Evolutionary conservation across 2,888 invertebrate genomes (phyloP).

Genomic region (Andrena praecox): DNA sequence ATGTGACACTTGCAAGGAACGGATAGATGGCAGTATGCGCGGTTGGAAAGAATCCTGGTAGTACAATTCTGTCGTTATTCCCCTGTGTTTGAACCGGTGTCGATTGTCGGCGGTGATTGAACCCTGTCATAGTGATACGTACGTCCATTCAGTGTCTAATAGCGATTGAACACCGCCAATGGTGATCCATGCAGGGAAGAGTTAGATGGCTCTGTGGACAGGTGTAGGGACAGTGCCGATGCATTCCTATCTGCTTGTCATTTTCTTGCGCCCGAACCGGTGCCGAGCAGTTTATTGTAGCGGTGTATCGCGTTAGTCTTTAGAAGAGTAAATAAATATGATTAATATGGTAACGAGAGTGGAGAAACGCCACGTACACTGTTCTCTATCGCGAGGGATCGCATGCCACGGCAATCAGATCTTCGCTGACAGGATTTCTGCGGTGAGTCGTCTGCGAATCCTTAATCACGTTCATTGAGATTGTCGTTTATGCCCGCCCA

Average conservation of each 20-base stretch:
- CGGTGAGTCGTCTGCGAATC: not conserved
- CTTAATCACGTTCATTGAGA: not conserved
- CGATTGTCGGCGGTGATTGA: not conserved
- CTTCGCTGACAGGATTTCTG: not conserved
- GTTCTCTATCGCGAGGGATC: conserved; percentile 10
- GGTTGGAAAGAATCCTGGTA: not conserved
- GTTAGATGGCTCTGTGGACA: conserved; percentile 13
- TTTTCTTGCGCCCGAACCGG: not conserved
- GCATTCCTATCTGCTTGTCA: conserved; percentile 12
- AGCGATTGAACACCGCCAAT: not conserved
- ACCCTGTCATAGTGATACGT: not conserved
- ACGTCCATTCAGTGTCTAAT: not conserved
- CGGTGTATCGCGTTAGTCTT: conserved; percentile 1
- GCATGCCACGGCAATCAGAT: not conserved
- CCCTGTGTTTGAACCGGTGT: not conserved
- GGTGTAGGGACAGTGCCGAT: conserved; percentile 1
- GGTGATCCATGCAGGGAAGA: not conserved
- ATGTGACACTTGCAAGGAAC: not conserved
- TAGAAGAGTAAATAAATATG: conserved; percentile 18
- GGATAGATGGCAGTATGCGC: not conserved
- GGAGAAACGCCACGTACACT: not conserved
- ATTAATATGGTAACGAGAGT: not conserved
- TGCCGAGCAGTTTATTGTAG: not conserved
- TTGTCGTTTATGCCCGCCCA: not conserved
- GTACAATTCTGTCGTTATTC: not conserved